Conservation (phyloP, 2,888 invertebrate genomes). For the Sympetrum striolatum region DNA sequence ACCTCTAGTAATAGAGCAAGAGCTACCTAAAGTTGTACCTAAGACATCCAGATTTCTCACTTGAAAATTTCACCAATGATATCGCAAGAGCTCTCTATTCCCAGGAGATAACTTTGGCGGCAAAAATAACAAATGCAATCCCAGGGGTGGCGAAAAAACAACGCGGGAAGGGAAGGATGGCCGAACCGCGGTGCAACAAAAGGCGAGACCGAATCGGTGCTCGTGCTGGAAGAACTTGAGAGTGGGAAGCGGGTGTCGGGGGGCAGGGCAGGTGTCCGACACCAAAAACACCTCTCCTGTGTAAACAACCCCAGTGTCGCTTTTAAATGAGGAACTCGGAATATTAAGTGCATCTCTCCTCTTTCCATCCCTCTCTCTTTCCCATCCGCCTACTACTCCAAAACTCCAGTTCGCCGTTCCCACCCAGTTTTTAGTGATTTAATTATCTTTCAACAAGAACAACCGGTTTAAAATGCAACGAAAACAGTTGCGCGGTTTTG, state of each 20-base stretch:
- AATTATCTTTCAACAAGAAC: neutral
- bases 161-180: neutral
- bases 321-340: neutral
- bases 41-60: too few species aligned
- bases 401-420: neutral
- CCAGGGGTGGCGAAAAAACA: neutral
- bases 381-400: neutral
- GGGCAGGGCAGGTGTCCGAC: neutral
- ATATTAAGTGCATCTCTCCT: neutral
- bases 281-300: neutral
- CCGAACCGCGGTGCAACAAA: neutral
- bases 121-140: too few species aligned
- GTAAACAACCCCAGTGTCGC: neutral
- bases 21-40: too few species aligned
- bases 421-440: neutral
- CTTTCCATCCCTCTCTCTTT: neutral
- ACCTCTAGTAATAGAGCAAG: too few species aligned
- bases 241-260: neutral
- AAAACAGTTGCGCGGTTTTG: neutral
- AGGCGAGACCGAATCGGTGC: neutral
- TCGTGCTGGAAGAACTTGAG: neutral
- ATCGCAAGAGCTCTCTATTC: too few species aligned
- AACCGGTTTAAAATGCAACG: neutral
- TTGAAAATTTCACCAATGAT: too few species aligned
- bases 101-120: too few species aligned